Base-by-base conservation (phyloP, 2,797 vertebrate genomes). In the Mormyrus hasselquistii region DNA sequence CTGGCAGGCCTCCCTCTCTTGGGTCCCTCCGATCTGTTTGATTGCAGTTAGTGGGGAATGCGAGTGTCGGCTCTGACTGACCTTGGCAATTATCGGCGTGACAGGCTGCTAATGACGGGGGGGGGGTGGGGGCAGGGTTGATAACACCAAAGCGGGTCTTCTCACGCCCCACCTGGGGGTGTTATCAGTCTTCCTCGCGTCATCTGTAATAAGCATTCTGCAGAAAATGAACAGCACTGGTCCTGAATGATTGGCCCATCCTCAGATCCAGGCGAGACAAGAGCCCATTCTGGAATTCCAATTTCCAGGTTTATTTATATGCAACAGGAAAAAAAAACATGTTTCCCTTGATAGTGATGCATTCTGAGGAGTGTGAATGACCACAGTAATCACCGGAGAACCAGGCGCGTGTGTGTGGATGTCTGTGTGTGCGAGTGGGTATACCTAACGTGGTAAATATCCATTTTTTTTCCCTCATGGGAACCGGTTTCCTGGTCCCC, bases 21-120 rank as follows among this genome's bases (percentile, higher is more conserved):
- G 41, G 90, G 92, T 90, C 89, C 19, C 88, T 91, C 90, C 87
- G 91, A 92, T 93, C 91, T 90, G 91, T 89, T 89, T 92, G 57
- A 92, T 92, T 91, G 90, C 88, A 88, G 92, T 92, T 92, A 92
- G 90, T 90, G 90, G 91, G 91, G 92, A 91, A 92, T 91, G 91
- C 87, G 88, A 79, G 90, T 91, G 91, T 92, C 91, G 87, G 49
- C 91, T 90, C 88, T 65, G 73, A 90, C 90, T 92, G 92, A 93
- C 91, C 92, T 90, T 89, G 88, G 92, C 92, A 92, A 93, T 93
- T 93, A 94, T 90, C 90, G 88, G 88, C 49, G 83, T 87, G 65
- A 91, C 91, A 89, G 87, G 88, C 87, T 89, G 76, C 29, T 93
- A 92, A 93, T 93, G 92, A 92, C 90, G 90, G 34, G 34, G 69